Evolutionary conservation across 2,797 vertebrate species (phyloP).

Genomic region (Amniataba percoides): DNA sequence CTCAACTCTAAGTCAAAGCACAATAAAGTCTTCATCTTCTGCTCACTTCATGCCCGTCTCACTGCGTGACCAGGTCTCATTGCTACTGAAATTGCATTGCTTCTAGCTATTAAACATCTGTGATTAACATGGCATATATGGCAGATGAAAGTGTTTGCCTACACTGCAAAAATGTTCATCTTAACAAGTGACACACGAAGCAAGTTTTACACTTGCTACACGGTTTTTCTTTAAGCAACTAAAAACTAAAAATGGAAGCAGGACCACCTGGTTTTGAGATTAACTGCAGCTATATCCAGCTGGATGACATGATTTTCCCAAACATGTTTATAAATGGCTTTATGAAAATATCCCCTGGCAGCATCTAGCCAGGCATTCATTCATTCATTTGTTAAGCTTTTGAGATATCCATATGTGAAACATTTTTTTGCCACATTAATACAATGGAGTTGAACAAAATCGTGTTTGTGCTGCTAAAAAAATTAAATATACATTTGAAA

Average conservation of each 20-base stretch:
- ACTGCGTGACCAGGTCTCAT: constrained; percentile 47
- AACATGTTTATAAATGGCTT: background rate
- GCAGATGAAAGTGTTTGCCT: constrained; percentile 46
- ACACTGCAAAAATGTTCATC: constrained; percentile 60
- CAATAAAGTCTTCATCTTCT: constrained; percentile 48
- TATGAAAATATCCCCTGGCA: too few relatives aligned
- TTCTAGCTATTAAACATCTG: constrained; percentile 57
- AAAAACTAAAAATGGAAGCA: constrained; percentile 12
- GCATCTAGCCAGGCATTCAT: constrained; percentile 2
- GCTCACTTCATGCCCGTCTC: constrained; percentile 45
- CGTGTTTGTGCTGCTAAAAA: background rate
- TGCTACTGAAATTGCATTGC: constrained; percentile 67
- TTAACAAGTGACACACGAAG: constrained; percentile 50
- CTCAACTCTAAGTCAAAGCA: constrained; percentile 56
- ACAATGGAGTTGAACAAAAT: background rate
- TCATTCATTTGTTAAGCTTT: constrained; percentile 14
- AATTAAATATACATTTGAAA: background rate
- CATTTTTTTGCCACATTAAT: background rate
- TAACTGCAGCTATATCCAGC: background rate
- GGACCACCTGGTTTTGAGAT: constrained; percentile 10
- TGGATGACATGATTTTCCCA: background rate
- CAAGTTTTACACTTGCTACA: background rate
- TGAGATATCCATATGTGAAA: background rate
- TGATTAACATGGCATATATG: constrained; percentile 57
- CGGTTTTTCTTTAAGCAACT: background rate